phyloP scores from a whole-genome alignment of 1,140 invertebrate genomes.

The Xylocopa sonorina region DNA sequence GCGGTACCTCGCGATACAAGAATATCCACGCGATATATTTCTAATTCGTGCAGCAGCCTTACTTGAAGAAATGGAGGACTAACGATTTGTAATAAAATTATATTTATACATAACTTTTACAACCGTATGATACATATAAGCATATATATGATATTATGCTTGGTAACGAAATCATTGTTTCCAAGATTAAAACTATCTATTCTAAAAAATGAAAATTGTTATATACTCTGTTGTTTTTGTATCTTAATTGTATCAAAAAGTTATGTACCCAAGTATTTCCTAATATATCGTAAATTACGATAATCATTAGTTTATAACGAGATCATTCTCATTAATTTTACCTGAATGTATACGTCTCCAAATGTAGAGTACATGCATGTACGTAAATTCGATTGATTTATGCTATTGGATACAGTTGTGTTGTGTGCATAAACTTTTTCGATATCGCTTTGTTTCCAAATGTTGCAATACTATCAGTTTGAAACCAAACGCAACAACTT shows the following conservation, averaged over 20 bases:
- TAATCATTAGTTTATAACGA: neutral
- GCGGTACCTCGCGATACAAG: neutral
- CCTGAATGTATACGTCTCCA: neutral
- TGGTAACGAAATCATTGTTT: conserved; percentile 20
- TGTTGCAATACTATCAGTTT: neutral
- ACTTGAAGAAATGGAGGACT: neutral
- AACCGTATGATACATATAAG: conserved; percentile 26
- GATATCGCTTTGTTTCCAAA: neutral
- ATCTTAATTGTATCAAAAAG: neutral
- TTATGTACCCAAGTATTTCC: conserved; percentile 1
- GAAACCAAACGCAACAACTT: neutral
- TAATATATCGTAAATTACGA: neutral
- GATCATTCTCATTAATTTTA: neutral
- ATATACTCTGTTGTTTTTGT: conserved; percentile 12
- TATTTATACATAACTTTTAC: conserved; percentile 48
- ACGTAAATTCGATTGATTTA: conserved; percentile 20
- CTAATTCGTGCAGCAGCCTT: neutral
- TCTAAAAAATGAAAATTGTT: conserved; percentile 3
- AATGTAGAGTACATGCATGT: neutral
- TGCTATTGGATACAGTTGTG: neutral
- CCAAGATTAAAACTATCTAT: conserved; percentile 9
- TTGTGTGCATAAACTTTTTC: neutral
- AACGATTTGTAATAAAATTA: conserved; percentile 49
- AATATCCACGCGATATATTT: conserved; percentile 6
- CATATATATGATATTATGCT: conserved; percentile 21